These are phyloP conservation scores for Toxotes lorentzi DNA, from an alignment of 2,797 vertebrate species.

Conservation along the genomic window DNA sequence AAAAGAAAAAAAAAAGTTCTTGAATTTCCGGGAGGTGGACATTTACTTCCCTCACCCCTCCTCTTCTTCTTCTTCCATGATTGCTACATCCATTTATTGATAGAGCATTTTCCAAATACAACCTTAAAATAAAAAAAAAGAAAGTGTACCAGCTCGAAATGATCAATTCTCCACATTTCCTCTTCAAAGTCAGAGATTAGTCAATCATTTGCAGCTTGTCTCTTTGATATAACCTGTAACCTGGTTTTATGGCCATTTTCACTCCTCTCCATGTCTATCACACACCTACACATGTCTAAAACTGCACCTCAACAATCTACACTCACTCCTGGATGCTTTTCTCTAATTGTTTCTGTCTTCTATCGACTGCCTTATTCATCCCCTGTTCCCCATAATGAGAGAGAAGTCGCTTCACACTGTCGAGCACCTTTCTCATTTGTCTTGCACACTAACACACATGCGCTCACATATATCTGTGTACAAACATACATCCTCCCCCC, in stretches of 20 bases:
- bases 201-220: conserved; percentile 3
- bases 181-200: conserved; percentile 31
- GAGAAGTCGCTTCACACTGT: conserved; percentile 83
- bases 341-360: conserved; percentile 67
- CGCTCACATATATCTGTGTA: conserved; percentile 64
- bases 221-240: conserved; percentile 45
- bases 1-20: conserved; percentile 73
- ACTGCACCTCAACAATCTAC: conserved; percentile 18
- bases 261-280: conserved; percentile 19
- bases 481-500: conserved; percentile 66
- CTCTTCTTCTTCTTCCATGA: conserved; percentile 40
- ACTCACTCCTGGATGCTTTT: conserved; percentile 29
- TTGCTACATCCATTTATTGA: conserved; percentile 51
- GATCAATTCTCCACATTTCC: conserved; percentile 38
- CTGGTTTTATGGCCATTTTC: not conserved
- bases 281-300: conserved; percentile 29
- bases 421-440: conserved; percentile 75
- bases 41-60: conserved; percentile 59
- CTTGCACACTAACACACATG: conserved; percentile 62
- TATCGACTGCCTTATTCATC: conserved; percentile 67
- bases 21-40: conserved; percentile 89
- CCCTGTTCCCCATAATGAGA: conserved; percentile 73
- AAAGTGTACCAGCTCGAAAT: not conserved
- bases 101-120: conserved; percentile 39
- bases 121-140: conserved; percentile 20